Evolutionary conservation across 2,113 vertebrate genomes (phyloP).

Genomic region (Zootoca vivipara): DNA sequence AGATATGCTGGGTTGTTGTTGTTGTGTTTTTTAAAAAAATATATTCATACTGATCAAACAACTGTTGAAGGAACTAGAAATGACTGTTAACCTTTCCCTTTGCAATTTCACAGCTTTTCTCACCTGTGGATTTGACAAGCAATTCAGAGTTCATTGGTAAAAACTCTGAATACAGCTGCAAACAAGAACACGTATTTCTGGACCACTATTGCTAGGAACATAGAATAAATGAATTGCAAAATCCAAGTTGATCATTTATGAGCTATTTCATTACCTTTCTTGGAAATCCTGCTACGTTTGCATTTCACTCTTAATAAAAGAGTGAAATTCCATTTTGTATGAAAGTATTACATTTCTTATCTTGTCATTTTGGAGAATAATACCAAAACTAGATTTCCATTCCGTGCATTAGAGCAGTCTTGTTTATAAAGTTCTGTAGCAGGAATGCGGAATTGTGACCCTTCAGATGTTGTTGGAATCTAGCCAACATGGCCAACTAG

Average conservation of each 20-base stretch:
- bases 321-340: background rate
- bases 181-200: background rate
- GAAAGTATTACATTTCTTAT: background rate
- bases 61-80: slow-evolving; percentile 19
- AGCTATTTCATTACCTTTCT: slow-evolving; percentile 15
- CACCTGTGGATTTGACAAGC: background rate
- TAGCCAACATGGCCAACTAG: too few relatives aligned
- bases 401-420: background rate
- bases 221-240: slow-evolving; percentile 3
- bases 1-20: background rate
- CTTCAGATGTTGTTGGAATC: too few relatives aligned
- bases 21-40: background rate
- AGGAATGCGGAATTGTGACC: too few relatives aligned
- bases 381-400: background rate
- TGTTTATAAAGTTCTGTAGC: background rate
- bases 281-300: background rate
- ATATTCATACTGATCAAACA: slow-evolving; percentile 27
- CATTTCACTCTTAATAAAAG: background rate
- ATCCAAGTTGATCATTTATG: background rate
- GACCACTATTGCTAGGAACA: background rate
- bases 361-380: background rate
- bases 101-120: slow-evolving; percentile 19
- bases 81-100: slow-evolving; percentile 5
- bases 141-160: slow-evolving; percentile 18
- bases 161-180: background rate